Conservation (phyloP, 2,888 invertebrate species). For the Cryptocheilus praepositus region DNA sequence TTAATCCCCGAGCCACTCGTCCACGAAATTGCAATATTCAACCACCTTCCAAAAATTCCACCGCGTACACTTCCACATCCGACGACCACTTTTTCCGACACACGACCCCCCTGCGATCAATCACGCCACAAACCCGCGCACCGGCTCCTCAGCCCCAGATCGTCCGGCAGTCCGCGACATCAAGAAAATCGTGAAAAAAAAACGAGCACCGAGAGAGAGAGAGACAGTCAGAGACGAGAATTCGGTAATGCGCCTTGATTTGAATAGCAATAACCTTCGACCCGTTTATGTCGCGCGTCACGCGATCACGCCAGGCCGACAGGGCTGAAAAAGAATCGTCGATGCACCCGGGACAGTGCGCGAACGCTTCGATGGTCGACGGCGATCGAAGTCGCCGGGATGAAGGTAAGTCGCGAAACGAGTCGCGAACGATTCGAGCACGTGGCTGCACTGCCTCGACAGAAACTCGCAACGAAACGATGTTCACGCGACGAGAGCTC, state of each 20-base stretch:
- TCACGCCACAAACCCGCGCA: not conserved
- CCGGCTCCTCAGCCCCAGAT: not conserved
- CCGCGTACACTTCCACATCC: no score
- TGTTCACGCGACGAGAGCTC: conserved; percentile 60
- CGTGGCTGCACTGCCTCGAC: conserved; percentile 50
- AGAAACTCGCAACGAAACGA: conserved; percentile 39
- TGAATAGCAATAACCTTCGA: conserved; percentile 40
- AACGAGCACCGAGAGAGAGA: conserved; percentile 7
- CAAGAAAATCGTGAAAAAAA: not conserved
- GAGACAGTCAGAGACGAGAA: not conserved
- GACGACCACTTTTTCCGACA: no score
- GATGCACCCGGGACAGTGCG: not conserved
- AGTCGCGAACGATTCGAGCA: conserved; percentile 35
- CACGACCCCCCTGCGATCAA: no score
- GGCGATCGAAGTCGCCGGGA: not conserved
- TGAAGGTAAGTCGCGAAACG: not conserved
- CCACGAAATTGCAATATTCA: no score
- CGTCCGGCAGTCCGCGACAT: not conserved
- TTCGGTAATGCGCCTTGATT: conserved; percentile 24
- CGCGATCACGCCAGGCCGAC: conserved; percentile 32
- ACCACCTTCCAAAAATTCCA: no score
- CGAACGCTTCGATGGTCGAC: not conserved
- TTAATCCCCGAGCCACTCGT: no score
- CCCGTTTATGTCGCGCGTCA: conserved; percentile 35
- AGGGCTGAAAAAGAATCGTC: not conserved